Conservation (phyloP, 2,113 vertebrate genomes). For the Zootoca vivipara region DNA sequence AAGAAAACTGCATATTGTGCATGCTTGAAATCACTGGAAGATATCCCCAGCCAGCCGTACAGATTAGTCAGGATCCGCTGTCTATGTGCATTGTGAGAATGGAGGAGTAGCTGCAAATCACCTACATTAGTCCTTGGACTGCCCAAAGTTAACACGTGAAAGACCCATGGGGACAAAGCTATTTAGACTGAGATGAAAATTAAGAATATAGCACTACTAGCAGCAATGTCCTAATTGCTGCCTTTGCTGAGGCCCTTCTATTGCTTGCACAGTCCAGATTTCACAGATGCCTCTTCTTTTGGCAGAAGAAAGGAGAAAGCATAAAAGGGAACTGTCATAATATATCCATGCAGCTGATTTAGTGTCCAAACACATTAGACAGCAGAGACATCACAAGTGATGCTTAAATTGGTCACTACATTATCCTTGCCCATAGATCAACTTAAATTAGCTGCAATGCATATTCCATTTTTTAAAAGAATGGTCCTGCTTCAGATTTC, state of each 20-base stretch:
- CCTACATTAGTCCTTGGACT: not conserved
- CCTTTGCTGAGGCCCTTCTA: not conserved
- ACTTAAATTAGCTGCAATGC: conserved; percentile 7
- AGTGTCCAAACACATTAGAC: conserved; percentile 9
- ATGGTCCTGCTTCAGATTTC: not conserved
- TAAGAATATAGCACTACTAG: not conserved
- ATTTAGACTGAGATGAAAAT: not conserved
- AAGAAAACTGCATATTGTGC: too few species aligned
- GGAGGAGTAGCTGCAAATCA: not conserved
- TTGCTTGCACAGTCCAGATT: not conserved
- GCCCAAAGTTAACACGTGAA: not conserved
- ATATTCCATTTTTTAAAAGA: conserved; percentile 9
- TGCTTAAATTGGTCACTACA: not conserved
- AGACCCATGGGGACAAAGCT: not conserved
- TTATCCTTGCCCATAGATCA: conserved; percentile 3
- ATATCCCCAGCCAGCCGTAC: not conserved
- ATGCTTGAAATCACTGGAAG: not conserved
- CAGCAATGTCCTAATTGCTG: not conserved
- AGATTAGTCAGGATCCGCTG: not conserved
- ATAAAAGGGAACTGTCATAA: conserved; percentile 9
- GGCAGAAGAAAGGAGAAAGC: not conserved
- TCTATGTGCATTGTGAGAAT: not conserved
- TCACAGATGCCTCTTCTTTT: conserved; percentile 12
- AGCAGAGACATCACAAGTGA: not conserved
- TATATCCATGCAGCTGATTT: not conserved